Evolutionary conservation across 2,888 invertebrate genomes (phyloP).

Genomic region (Rhyacophila evoluta): DNA sequence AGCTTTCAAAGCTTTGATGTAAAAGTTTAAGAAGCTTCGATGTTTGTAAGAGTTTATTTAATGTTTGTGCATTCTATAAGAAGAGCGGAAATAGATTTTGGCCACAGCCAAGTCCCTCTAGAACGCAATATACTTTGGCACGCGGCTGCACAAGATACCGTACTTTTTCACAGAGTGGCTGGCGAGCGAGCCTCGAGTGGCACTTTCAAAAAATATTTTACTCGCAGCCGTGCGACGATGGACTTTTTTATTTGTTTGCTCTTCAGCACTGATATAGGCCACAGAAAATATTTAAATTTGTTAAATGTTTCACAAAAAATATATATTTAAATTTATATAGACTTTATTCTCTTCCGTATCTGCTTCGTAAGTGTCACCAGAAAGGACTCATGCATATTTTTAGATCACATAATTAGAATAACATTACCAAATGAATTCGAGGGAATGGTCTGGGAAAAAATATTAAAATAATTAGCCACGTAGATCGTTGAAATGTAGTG

Average conservation of each 20-base stretch:
- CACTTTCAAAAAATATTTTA: constrained; percentile 9
- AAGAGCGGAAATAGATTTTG: constrained; percentile 8
- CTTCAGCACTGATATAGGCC: not conserved
- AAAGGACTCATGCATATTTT: too few relatives aligned
- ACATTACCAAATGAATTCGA: too few relatives aligned
- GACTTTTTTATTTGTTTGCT: not conserved
- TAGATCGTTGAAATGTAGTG: too few relatives aligned
- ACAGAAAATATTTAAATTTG: not conserved
- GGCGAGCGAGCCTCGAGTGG: not conserved
- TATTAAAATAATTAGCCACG: too few relatives aligned
- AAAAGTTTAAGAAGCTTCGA: not conserved
- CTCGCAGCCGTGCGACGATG: not conserved
- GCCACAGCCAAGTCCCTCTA: not conserved
- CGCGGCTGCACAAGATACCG: not conserved
- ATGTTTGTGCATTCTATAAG: not conserved
- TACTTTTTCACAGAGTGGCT: not conserved
- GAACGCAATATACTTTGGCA: constrained; percentile 17
- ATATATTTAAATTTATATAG: too few relatives aligned
- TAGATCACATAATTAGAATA: too few relatives aligned
- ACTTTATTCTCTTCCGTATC: too few relatives aligned
- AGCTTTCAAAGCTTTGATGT: too few relatives aligned
- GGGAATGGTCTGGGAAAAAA: too few relatives aligned
- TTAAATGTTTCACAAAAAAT: too few relatives aligned
- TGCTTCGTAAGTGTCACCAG: too few relatives aligned
- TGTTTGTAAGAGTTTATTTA: constrained; percentile 10